Conservation (phyloP, 2,113 vertebrate genomes). For the Pseudopodoces humilis region DNA sequence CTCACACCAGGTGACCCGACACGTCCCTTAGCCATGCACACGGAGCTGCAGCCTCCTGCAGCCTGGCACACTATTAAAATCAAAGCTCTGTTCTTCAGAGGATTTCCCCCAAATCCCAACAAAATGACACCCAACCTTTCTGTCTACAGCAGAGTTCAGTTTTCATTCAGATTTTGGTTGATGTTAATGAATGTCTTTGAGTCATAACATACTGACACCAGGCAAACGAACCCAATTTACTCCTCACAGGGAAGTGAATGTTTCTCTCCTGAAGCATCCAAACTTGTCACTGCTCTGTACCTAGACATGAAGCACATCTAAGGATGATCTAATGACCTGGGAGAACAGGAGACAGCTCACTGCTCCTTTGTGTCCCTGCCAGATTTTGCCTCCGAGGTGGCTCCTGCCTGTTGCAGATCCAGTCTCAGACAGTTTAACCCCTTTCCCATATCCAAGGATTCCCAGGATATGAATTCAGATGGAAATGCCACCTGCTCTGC, state of each 20-base stretch:
- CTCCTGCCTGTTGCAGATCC: neutral
- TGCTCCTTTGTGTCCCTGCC: neutral
- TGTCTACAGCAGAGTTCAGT: neutral
- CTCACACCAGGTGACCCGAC: neutral
- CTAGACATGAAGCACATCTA: neutral
- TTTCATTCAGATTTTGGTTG: neutral
- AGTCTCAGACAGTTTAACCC: neutral
- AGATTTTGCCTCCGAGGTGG: rapidly evolving
- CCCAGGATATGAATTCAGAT: neutral
- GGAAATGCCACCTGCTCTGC: neutral
- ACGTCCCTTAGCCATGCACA: rapidly evolving
- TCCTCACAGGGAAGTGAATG: neutral
- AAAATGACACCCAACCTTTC: neutral
- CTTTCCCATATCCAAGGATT: neutral
- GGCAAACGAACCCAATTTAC: neutral
- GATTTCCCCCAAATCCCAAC: neutral
- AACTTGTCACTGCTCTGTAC: neutral
- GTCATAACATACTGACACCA: neutral
- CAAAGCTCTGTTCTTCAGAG: neutral
- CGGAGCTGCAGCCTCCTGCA: neutral
- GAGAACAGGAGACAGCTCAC: neutral
- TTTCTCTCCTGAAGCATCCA: slow-evolving; percentile 27
- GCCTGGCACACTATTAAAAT: neutral
- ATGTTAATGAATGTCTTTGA: neutral
- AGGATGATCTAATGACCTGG: neutral